A percentile compares a stretch with the other conserved stretches of the same genome.
These are phyloP conservation scores for Lethocerus indicus DNA, from an alignment of 1,140 invertebrate genomes.

Conservation along the genomic window DNA sequence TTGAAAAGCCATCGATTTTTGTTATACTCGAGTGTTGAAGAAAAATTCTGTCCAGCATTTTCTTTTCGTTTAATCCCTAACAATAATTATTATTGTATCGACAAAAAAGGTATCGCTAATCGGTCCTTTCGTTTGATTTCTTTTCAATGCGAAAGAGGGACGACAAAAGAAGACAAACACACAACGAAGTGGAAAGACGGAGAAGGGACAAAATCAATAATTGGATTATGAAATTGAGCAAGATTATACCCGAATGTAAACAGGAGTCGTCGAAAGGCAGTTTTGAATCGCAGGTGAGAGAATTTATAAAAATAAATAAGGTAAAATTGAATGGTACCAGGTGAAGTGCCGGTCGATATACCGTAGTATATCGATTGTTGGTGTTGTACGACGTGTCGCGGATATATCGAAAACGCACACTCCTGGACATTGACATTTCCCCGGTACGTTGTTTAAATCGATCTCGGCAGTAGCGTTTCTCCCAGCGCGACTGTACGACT, in stretches of 20 bases:
- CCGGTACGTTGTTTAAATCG: neutral
- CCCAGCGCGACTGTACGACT: no score
- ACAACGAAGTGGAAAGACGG: slow-evolving; percentile 38
- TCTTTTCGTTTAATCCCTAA: no score
- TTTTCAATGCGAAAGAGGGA: no score
- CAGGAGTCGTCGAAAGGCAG: slow-evolving; percentile 29
- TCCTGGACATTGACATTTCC: neutral
- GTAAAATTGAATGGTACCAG: neutral
- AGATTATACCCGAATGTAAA: slow-evolving; percentile 34
- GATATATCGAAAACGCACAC: neutral
- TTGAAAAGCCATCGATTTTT: no score
- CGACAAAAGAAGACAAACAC: slow-evolving; percentile 33
- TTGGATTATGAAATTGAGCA: slow-evolving; percentile 53
- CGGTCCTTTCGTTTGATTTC: no score
- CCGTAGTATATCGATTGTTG: neutral
- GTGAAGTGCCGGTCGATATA: neutral
- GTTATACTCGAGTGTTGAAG: no score
- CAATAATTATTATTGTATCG: no score
- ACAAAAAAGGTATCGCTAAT: no score
- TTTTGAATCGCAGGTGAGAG: slow-evolving; percentile 31
- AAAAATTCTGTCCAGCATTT: no score
- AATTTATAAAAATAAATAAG: neutral
- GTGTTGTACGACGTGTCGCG: neutral
- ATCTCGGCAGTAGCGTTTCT: neutral
- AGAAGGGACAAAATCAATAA: slow-evolving; percentile 51